Percentiles rank a stretch among this genome's conserved stretches.
phyloP scores from a whole-genome alignment of 2,113 vertebrate species.

The Mixornis gularis region DNA sequence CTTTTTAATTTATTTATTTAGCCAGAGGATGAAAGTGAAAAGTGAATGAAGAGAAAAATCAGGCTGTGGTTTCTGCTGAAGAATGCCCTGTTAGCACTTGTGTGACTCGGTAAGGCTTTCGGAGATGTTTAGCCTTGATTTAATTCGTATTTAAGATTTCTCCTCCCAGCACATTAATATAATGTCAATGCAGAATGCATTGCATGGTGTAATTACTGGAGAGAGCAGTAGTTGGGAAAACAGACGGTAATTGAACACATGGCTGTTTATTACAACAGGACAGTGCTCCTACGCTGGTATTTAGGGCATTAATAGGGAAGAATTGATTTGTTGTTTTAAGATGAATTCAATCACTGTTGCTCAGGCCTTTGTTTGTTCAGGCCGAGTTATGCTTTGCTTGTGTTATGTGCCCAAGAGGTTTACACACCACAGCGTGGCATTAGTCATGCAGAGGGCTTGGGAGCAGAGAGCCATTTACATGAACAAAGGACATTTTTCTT shows the following conservation, averaged over 20 bases:
- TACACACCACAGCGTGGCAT: conserved; percentile 43
- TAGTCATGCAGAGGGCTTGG: conserved; percentile 46
- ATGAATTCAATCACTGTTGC: conserved; percentile 67
- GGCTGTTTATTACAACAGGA: conserved; percentile 62
- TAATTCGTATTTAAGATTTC: conserved; percentile 59
- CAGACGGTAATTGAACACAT: conserved; percentile 60
- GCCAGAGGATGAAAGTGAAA: conserved; percentile 1
- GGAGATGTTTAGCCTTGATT: conserved; percentile 63
- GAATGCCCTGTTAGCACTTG: conserved; percentile 20
- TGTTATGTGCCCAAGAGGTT: conserved; percentile 62
- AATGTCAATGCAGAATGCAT: conserved; percentile 59
- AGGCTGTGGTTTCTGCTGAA: neutral
- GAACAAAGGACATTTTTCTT: conserved; percentile 47
- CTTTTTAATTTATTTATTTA: conserved; percentile 20
- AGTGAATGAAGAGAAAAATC: neutral
- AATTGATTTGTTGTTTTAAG: conserved; percentile 70
- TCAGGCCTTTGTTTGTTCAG: conserved; percentile 61
- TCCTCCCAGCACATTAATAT: conserved; percentile 64
- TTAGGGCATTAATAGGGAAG: conserved; percentile 65
- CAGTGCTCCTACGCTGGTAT: conserved; percentile 57
- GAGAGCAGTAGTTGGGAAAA: conserved; percentile 58
- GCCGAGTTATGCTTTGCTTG: conserved; percentile 68
- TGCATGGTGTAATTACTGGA: conserved; percentile 61
- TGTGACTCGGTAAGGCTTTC: neutral
- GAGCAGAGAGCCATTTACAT: conserved; percentile 36